Base-by-base conservation (phyloP, 2,797 vertebrate genomes). In the Thaleichthys pacificus region DNA sequence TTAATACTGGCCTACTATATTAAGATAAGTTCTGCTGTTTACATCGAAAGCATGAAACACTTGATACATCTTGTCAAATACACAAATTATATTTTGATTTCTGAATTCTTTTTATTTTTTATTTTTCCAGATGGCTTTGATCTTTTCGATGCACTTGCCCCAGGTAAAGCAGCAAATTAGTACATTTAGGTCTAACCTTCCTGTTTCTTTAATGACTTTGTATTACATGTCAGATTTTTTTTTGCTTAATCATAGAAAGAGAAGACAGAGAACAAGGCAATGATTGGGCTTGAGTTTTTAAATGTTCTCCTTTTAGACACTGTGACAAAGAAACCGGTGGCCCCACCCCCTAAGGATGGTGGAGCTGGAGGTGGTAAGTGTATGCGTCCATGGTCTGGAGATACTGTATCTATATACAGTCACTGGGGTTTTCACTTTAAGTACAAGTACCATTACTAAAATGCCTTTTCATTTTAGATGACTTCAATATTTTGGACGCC, bases 91-190 rank as follows among this genome's bases (percentile, higher is more conserved):
- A 11, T 47, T 47, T 47, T 42, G 38, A 42, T 42, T 26, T 26
- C 26, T 26, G 26, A 26, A 2, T 47, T 8, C 2, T 47, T 17
- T 21, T 8, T 8, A 66, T 30, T 12, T 35, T 60, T n/a, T n/a
- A n/a, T n/a, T n/a, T 22, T 19, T 57, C 21, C 21, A 57, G 70
- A 15, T 56, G 76, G 1, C 0, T 5, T 82, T 0, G 21, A 77
- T 68, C 76, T 84, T 9, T 2, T 0, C 0, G 80, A 84, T 73
- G 80, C 72, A 7, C 14, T 84, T 14, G 80, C 47, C 28, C 56
- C 70, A 80, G 74, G 83, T 84, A 61, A 58, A 28, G 8, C 9
- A 24, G 6, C 3, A 24, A 6, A 38, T 21, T 11, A 38, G 49
- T 32, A 21, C 4, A 12, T 65, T 4, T 66, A 9, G 62, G 8